phyloP scores from a whole-genome alignment of 1,140 invertebrate species.

The Bacillus rossius region DNA sequence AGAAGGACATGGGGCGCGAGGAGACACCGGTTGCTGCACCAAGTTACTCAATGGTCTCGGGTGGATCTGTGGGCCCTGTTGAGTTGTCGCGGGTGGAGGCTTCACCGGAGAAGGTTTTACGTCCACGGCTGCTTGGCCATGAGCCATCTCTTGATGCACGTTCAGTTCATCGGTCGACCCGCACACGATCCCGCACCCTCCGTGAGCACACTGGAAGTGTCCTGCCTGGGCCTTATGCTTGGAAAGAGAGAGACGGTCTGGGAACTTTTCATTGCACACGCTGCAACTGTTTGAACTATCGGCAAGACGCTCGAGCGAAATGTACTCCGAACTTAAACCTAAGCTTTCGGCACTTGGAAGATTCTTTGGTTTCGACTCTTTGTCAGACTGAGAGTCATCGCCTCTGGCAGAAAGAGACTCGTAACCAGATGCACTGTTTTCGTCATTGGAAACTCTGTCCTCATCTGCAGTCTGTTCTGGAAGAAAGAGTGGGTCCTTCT shows the following conservation, averaged over 20 bases:
- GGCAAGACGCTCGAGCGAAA: constrained; percentile 43
- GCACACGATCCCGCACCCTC: constrained; percentile 40
- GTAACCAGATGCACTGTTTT: too few species aligned
- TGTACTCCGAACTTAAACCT: constrained; percentile 34
- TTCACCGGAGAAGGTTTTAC: constrained; percentile 39
- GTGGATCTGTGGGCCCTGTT: constrained; percentile 47
- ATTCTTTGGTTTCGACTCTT: not conserved
- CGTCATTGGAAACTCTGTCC: not conserved
- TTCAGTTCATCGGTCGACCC: constrained; percentile 36
- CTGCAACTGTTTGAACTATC: constrained; percentile 42
- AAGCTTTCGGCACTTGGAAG: not conserved
- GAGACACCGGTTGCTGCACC: constrained; percentile 19
- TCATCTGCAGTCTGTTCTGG: not conserved
- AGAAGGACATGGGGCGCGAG: constrained; percentile 23
- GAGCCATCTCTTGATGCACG: constrained; percentile 39
- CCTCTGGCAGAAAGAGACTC: too few species aligned
- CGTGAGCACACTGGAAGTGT: constrained; percentile 44
- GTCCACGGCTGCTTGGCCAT: constrained; percentile 28
- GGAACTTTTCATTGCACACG: constrained; percentile 45
- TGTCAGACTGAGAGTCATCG: too few species aligned
- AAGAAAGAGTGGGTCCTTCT: constrained; percentile 8
- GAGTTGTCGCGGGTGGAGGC: constrained; percentile 45
- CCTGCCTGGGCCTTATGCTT: constrained; percentile 41
- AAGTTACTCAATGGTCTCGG: constrained; percentile 26
- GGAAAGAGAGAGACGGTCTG: constrained; percentile 40